Conservation (phyloP, 2,888 invertebrate species). For the Drosophila suboccidentalis region DNA sequence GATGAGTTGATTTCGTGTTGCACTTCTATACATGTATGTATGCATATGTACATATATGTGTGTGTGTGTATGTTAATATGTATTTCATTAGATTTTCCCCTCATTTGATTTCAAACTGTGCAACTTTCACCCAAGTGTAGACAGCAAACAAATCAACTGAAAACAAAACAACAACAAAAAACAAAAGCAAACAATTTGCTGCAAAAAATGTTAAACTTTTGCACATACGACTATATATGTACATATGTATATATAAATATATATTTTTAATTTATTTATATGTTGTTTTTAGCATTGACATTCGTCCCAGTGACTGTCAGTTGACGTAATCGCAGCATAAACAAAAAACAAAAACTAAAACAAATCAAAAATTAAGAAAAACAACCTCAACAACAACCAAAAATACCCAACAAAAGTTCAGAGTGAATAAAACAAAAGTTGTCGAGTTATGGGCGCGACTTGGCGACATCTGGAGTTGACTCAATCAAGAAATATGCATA, state of each 20-base stretch:
- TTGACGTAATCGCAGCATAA: conserved; percentile 75
- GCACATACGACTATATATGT: not conserved
- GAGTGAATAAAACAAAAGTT: conserved; percentile 52
- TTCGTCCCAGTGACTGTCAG: conserved; percentile 52
- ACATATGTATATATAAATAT: not conserved
- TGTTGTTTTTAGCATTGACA: conserved; percentile 49
- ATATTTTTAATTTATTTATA: conserved; percentile 39
- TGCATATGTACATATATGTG: not conserved
- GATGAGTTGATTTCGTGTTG: conserved; percentile 57
- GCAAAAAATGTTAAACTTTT: conserved; percentile 21
- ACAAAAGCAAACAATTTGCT: conserved; percentile 18
- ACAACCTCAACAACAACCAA: conserved; percentile 21
- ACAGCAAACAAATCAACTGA: conserved; percentile 45
- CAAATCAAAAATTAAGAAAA: conserved; percentile 30
- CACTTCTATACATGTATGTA: conserved; percentile 38
- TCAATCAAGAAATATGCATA: conserved; percentile 44
- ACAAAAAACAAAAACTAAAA: conserved; percentile 10
- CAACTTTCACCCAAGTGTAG: conserved; percentile 66
- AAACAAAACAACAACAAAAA: conserved; percentile 5
- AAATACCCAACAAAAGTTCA: conserved; percentile 24
- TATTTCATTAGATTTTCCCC: conserved; percentile 49
- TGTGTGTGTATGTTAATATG: conserved; percentile 25
- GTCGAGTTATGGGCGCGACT: conserved; percentile 23
- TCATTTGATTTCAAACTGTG: conserved; percentile 63
- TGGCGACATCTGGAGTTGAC: conserved; percentile 43